Base-by-base conservation (phyloP, 2,888 invertebrate genomes). In the Steinernema carpocapsae region DNA sequence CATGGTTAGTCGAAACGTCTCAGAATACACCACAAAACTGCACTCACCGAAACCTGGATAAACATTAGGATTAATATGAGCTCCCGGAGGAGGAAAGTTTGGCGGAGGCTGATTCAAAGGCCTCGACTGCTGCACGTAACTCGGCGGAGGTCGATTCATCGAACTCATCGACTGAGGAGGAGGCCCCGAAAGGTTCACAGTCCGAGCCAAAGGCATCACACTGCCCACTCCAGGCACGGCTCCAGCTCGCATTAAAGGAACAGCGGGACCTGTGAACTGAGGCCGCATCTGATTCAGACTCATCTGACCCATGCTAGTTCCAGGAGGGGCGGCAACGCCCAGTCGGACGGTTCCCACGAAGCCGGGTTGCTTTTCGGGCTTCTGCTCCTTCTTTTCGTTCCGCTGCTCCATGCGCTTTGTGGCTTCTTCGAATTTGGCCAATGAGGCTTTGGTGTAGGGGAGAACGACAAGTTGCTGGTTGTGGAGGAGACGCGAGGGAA, bases 401-500 rank as follows among this genome's bases (percentile, higher is more conserved):
- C 71, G 4, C 24, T 22, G 51, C 73, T 78, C 78, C 14, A 75
- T 43, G 32, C 79, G 71, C 32, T 82, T 81, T 17, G 78, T 76
- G 0, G 80, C 82, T 46, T 85, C 86, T 74, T 87, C 86, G 22
- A 86, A 76, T 71, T 84, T 83, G 24, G 79, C 80, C 52, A 92
- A 88, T 84, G 93, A 93, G 90, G 94, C 94, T 90, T 96, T 96
- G 79, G 94, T 96, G 77, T 96, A 96, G 88, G 93, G 93, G 56
- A 97, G 95, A 71, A 97, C 97, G 72, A 94, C 92, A 0, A 96
- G 96, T 82, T 92, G 92, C 88, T 97, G 97, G 45, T 97, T 97
- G 88, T 99, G 96, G 74, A 99, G 91, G 87, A 95, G 95, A 64
- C 84, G 82, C 89, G 94, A 94, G n/a, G 94, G 93, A 79, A 99